These are phyloP conservation scores for Sebastiscus albofasciatus DNA, from an alignment of 2,797 vertebrate species.

Conservation along the genomic window DNA sequence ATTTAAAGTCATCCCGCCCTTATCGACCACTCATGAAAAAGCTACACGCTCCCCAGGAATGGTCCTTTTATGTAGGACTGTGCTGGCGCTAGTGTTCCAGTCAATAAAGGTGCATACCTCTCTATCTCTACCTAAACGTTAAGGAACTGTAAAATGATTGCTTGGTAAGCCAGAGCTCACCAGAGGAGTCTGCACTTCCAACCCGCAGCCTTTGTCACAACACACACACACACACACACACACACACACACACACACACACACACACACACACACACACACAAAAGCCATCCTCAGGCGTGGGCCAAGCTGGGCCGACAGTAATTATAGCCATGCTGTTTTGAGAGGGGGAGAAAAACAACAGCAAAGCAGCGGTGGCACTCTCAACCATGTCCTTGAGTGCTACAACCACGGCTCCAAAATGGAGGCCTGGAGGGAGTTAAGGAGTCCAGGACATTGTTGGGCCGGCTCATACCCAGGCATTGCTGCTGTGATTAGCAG, in stretches of 20 bases:
- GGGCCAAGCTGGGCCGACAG: slow-evolving; percentile 74
- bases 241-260: slow-evolving; percentile 49
- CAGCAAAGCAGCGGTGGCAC: slow-evolving; percentile 71
- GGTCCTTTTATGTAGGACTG: slow-evolving; percentile 10
- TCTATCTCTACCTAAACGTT: slow-evolving; percentile 44
- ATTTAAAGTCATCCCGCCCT: not conserved
- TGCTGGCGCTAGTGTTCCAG: not conserved
- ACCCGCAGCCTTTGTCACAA: slow-evolving; percentile 64
- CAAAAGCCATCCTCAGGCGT: slow-evolving; percentile 66
- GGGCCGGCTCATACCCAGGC: slow-evolving; percentile 48
- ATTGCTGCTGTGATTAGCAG: slow-evolving; percentile 68
- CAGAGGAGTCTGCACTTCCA: slow-evolving; percentile 60
- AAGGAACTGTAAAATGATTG: slow-evolving; percentile 65
- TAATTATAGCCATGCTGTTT: slow-evolving; percentile 83
- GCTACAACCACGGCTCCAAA: slow-evolving; percentile 67
- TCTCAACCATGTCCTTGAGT: slow-evolving; percentile 72
- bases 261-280: slow-evolving; percentile 28
- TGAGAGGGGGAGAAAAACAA: slow-evolving; percentile 78
- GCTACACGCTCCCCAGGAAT: slow-evolving; percentile 3
- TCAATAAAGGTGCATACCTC: slow-evolving; percentile 44
- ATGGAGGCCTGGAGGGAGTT: slow-evolving; percentile 69
- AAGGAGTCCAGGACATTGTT: slow-evolving; percentile 57
- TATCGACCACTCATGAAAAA: not conserved
- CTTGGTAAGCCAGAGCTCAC: slow-evolving; percentile 58
- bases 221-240: slow-evolving; percentile 44